Percentiles rank a stretch among this genome's conserved stretches.
phyloP scores from a whole-genome alignment of 2,888 invertebrate genomes.

The Meganola albula region DNA sequence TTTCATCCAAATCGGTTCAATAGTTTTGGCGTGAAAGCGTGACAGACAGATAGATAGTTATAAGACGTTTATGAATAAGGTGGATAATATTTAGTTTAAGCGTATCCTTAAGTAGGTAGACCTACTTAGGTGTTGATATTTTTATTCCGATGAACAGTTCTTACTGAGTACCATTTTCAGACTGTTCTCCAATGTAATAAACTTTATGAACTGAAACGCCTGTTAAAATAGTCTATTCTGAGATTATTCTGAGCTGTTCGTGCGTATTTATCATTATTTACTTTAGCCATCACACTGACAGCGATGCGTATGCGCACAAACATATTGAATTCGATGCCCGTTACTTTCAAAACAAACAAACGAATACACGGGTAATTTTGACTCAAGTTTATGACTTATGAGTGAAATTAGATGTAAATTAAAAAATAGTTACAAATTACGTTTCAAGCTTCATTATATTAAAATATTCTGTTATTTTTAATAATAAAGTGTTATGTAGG shows the following conservation, averaged over 20 bases:
- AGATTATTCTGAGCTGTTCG: not conserved
- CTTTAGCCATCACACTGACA: conserved; percentile 36
- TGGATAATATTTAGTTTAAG: no score
- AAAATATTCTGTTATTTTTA: conserved; percentile 21
- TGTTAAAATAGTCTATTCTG: not conserved
- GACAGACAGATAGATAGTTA: no score
- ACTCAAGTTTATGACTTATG: conserved; percentile 1
- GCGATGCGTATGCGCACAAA: conserved; percentile 36
- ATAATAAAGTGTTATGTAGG: conserved; percentile 19
- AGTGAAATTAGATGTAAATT: conserved; percentile 7
- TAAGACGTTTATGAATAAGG: no score
- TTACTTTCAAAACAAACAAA: conserved; percentile 23
- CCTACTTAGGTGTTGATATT: no score
- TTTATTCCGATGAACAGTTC: no score
- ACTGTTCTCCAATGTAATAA: no score
- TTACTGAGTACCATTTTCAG: no score
- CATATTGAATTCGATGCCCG: conserved; percentile 40
- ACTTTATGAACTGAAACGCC: no score
- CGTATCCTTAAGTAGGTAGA: no score
- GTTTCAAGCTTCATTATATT: conserved; percentile 26
- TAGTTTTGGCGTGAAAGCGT: no score
- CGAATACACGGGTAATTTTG: conserved; percentile 2
- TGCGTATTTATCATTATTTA: conserved; percentile 30
- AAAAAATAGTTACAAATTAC: conserved; percentile 18
- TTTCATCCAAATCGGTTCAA: no score